Percentiles rank a stretch among this genome's conserved stretches.
Evolutionary conservation across 1,140 invertebrate genomes (phyloP).

Genomic region (Amphibalanus amphitrite): DNA sequence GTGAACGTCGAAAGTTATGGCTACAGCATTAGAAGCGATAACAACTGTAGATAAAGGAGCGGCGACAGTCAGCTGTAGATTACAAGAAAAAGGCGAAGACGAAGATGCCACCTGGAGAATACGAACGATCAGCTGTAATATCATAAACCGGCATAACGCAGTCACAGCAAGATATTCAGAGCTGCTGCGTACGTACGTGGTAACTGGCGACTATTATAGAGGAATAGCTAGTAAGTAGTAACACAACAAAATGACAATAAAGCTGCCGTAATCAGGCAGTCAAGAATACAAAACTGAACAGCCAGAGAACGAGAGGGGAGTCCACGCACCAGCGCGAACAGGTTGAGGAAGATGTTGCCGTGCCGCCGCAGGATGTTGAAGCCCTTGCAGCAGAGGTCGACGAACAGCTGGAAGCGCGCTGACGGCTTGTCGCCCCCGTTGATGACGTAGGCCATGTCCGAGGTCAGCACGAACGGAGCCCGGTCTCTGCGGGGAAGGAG

Average conservation of each 20-base stretch:
- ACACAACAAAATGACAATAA: slow-evolving; percentile 12
- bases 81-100: no score
- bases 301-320: slow-evolving; percentile 10
- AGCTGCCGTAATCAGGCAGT: no score
- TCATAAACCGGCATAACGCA: no score
- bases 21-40: no score
- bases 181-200: no score
- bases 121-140: no score
- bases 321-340: slow-evolving; percentile 68
- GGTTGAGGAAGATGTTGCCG: slow-evolving; percentile 75
- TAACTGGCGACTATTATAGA: slow-evolving; percentile 7
- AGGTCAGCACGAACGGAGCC: slow-evolving; percentile 90
- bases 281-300: no score
- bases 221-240: neutral
- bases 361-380: slow-evolving; percentile 94
- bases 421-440: slow-evolving; percentile 90
- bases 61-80: no score
- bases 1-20: no score
- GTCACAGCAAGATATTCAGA: no score
- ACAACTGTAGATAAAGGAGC: no score
- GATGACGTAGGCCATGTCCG: slow-evolving; percentile 98
- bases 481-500: slow-evolving; percentile 45
- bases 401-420: slow-evolving; percentile 87
- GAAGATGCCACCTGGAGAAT: no score
- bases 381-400: slow-evolving; percentile 87